Base-by-base conservation (phyloP, 2,113 vertebrate species). In the Centropus unirufus region DNA sequence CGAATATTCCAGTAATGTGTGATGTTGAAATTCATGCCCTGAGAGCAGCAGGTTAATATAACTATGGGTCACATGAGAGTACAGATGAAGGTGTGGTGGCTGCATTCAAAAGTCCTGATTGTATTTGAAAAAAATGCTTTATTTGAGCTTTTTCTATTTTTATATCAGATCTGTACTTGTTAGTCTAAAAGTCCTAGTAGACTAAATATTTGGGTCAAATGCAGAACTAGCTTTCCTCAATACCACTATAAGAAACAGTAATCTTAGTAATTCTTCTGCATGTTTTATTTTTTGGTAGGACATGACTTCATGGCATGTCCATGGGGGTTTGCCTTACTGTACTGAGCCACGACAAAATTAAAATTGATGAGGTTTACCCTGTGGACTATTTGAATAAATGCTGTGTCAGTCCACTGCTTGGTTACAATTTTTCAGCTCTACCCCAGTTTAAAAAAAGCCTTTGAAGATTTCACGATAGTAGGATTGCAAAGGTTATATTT, bases 401-500 rank as follows among this genome's bases (percentile, higher is more conserved):
- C 34, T 80, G 61, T 86, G 63, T n/a, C 36, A 51, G 52, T 42
- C 46, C 36, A 26, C 27, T 83, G 49, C 76, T 90, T 9, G 0
- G 13, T 77, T 96, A 36, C 42, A 69, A 68, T 88, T 93, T 18
- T 34, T 90, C 39, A 77, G 23, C 30, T 89, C 12, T 63, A 62
- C 49, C 39, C 12, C 24, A 49, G 1, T 84, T 84, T 16, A 1
- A 27, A 81, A 95, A 96, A 91, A 82, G 5, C 34, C 55, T 92
- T 93, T 92, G 46, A 88, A 93, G 86, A 67, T 76, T 89, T 76
- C 14, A 14, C 73, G 42, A 51, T 81, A 44, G 68, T 70, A 92
- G 61, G 68, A 90, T 89, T 89, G 59, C 80, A 69, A 58, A 88
- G 76, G 36, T 59, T 92, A 17, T 91, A 47, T 87, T 91, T 40